phyloP scores from a whole-genome alignment of 2,113 vertebrate species.

The Trinectes maculatus region DNA sequence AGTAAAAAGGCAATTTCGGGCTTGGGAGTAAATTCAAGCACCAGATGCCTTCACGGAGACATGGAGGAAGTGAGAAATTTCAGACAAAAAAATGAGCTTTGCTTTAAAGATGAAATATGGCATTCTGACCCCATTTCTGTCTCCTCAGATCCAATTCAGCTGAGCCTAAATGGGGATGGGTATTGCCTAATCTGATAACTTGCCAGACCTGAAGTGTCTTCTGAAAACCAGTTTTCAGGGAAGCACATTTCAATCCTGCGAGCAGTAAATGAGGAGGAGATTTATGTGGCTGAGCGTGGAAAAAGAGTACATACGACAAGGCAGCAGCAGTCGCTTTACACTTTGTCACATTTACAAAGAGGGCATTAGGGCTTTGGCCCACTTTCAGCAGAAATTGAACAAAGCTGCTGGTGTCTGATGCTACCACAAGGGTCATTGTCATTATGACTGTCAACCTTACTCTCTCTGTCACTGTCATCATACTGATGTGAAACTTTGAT shows the following conservation, averaged over 20 bases:
- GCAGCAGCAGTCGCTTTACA: constrained; percentile 64
- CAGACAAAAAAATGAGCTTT: constrained; percentile 69
- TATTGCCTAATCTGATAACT: constrained; percentile 65
- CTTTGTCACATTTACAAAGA: constrained; percentile 74
- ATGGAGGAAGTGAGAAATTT: constrained; percentile 16
- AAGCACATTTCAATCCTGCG: constrained; percentile 72
- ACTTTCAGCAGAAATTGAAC: constrained; percentile 52
- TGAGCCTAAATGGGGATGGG: constrained; percentile 58
- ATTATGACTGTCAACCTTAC: constrained; percentile 49
- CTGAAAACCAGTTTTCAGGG: constrained; percentile 66
- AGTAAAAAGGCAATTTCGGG: constrained; percentile 53
- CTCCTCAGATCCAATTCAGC: constrained; percentile 63
- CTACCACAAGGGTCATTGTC: constrained; percentile 52
- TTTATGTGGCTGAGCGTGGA: constrained; percentile 67
- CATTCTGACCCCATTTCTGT: constrained; percentile 53
- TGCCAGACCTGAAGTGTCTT: constrained; percentile 65
- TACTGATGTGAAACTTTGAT: too few species aligned
- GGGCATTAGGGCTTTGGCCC: constrained; percentile 62
- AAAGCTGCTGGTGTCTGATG: constrained; percentile 55
- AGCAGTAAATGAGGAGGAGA: constrained; percentile 72
- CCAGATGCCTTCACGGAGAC: constrained; percentile 32
- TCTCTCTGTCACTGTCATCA: constrained; percentile 29
- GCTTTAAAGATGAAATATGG: constrained; percentile 73
- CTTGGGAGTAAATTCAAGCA: constrained; percentile 48
- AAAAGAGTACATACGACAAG: constrained; percentile 66